These are phyloP conservation scores for Chiloscyllium plagiosum DNA, from an alignment of 2,113 vertebrate genomes.

Conservation along the genomic window DNA sequence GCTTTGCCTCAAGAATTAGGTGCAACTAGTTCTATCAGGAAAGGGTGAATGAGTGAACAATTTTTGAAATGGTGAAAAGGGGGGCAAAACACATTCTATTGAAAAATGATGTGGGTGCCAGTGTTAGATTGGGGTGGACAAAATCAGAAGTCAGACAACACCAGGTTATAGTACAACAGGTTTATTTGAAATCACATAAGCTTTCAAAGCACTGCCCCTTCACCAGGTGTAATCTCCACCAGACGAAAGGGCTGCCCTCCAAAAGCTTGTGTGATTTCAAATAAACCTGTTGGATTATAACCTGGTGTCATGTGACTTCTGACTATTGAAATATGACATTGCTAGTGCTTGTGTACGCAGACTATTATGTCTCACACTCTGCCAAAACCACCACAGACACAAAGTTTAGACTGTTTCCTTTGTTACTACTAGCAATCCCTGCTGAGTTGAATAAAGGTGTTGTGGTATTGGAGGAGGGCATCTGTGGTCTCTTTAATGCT, in stretches of 20 bases:
- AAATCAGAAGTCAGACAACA: no score
- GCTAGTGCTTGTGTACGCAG: background rate
- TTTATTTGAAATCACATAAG: no score
- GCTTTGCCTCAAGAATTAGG: background rate
- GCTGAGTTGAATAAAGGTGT: conserved; percentile 1
- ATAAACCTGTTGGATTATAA: no score
- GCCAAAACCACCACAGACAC: background rate
- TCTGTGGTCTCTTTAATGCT: background rate
- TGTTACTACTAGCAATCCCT: background rate
- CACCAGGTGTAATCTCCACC: no score
- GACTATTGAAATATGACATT: background rate
- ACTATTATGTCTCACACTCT: background rate
- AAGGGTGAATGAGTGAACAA: background rate
- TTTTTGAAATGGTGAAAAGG: background rate
- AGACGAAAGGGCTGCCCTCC: no score
- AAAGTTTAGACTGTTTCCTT: background rate
- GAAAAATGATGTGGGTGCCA: background rate
- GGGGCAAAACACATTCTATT: background rate
- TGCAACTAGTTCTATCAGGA: background rate
- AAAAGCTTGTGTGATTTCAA: no score
- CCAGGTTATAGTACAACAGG: no score
- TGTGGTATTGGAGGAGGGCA: background rate
- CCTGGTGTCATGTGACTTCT: no score
- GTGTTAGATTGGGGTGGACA: no score
- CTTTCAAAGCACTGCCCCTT: no score